Evolutionary conservation across 2,797 vertebrate species (phyloP), one percentile per base, ranked within the genome.

Genomic region (Poecilia wingei): DNA sequence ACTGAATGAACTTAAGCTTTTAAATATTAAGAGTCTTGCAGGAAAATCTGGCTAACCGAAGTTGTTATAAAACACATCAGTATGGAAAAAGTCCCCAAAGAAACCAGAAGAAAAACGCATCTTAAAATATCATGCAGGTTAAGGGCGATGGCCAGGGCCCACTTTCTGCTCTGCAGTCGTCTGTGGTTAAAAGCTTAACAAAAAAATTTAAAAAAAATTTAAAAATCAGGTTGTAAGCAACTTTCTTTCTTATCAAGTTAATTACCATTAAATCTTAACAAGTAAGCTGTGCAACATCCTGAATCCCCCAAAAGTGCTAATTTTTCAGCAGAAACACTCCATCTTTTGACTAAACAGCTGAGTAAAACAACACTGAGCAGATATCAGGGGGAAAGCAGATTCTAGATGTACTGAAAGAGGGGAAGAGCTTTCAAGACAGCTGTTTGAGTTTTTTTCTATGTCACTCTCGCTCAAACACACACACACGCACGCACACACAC

Each of bases 351-450:
- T 84, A 74, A 82, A 80, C 83, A 70, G 72, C 76, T 75, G 82
- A 77, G 83, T 75, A 66, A 74, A 82, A 79, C 78, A 66, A 84
- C 57, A 76, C 57, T 25, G 25, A 47, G 75, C 77, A 77, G 72
- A 88, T 57, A 90, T 85, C 73, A 82, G 80, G 78, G 68, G 78
- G 89, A 79, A 84, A 84, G 83, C 86, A 87, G 88, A 87, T 84
- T 91, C 83, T 79, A 87, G 83, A 89, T 81, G 87, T 88, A 86
- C 87, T 89, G 92, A 91, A 91, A 88, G 87, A 87, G 91, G 66
- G 76, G 87, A 90, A 87, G 88, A 92, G 88, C 88, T 89, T 90
- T 92, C 79, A 88, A 90, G 93, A 93, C 94, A 95, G 93, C 93
- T 94, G 94, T 89, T 92, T 10, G 81, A 90, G 86, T 91, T 92